Percentiles rank a stretch among this genome's conserved stretches.
Evolutionary conservation across 2,113 vertebrate genomes (phyloP).

Genomic region (Strix aluco): DNA sequence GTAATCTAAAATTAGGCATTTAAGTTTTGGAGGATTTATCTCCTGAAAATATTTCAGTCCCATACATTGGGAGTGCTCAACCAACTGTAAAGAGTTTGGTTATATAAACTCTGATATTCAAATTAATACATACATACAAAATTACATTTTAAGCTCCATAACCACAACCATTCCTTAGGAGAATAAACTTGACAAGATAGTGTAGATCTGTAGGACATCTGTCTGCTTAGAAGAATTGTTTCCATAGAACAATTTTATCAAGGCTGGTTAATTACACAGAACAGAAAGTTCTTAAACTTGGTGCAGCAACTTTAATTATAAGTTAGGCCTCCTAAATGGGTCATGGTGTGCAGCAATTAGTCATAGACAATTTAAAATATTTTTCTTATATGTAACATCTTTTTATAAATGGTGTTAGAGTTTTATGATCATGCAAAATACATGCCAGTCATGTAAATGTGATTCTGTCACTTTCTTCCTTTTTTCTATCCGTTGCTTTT

Average conservation of each 20-base stretch:
- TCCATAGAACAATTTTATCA: neutral
- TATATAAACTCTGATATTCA: neutral
- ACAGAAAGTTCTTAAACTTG: neutral
- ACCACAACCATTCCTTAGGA: neutral
- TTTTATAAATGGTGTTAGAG: neutral
- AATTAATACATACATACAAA: neutral
- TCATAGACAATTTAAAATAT: neutral
- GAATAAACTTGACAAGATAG: neutral
- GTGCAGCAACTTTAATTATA: neutral
- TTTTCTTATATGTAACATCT: neutral
- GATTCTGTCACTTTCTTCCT: neutral
- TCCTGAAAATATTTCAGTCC: neutral
- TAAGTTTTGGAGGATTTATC: neutral
- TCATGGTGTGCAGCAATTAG: neutral
- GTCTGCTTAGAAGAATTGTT: neutral
- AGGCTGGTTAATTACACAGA: neutral
- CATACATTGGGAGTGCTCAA: fast-evolving
- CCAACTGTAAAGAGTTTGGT: neutral
- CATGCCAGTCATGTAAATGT: neutral
- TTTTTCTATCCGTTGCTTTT: neutral
- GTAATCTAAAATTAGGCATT: neutral
- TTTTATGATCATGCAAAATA: neutral
- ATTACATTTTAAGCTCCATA: neutral
- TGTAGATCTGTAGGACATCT: neutral
- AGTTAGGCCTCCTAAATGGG: neutral